Evolutionary conservation across 2,113 vertebrate species (phyloP).

Genomic region (Megaceryle torquata): DNA sequence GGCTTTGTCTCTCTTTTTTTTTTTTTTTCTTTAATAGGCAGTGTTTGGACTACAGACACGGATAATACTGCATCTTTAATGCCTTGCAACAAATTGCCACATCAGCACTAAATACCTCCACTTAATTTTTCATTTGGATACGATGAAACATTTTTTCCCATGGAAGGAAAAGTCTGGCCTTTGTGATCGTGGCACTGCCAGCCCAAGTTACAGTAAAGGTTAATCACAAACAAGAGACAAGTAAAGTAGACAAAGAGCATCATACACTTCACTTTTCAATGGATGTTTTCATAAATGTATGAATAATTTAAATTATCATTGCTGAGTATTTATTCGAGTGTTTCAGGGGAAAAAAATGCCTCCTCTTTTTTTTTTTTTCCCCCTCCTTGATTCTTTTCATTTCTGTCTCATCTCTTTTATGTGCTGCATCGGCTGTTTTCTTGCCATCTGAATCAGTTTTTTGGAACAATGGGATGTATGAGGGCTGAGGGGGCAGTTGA

Average conservation of each 20-base stretch:
- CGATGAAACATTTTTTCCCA: conserved; percentile 85
- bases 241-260: conserved; percentile 88
- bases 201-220: conserved; percentile 88
- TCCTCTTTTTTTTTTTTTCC: conserved; percentile 69
- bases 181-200: conserved; percentile 78
- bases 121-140: conserved; percentile 73
- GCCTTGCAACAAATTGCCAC: conserved; percentile 67
- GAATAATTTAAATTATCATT: conserved; percentile 92
- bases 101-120: conserved; percentile 80
- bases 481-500: conserved; percentile 82
- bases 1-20: neutral
- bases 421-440: conserved; percentile 83
- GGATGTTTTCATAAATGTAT: conserved; percentile 90
- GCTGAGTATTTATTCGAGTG: conserved; percentile 80
- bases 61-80: conserved; percentile 50
- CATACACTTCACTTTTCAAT: conserved; percentile 86
- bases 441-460: conserved; percentile 89
- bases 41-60: conserved; percentile 15
- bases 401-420: conserved; percentile 92
- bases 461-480: conserved; percentile 88
- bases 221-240: conserved; percentile 91
- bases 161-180: conserved; percentile 83
- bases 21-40: conserved; percentile 21
- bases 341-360: conserved; percentile 82
- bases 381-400: conserved; percentile 81